These are phyloP conservation scores for Solenopsis invicta DNA, from an alignment of 1,140 invertebrate species.

Conservation along the genomic window DNA sequence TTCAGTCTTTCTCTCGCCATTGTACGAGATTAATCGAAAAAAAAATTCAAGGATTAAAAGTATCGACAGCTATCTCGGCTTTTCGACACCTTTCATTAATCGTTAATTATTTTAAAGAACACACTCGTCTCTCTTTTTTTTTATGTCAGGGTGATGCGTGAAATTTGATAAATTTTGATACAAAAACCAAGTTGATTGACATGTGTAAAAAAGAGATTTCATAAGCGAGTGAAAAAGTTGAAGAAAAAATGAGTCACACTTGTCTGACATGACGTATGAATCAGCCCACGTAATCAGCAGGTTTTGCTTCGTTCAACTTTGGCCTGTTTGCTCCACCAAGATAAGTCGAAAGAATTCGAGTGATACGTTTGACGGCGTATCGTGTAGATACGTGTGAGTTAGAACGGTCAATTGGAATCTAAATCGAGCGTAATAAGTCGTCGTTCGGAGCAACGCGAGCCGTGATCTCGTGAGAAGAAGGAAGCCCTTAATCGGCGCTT, in stretches of 20 bases:
- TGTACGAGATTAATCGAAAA: slow-evolving; percentile 15
- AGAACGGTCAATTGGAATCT: slow-evolving; percentile 59
- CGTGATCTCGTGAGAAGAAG: slow-evolving; percentile 59
- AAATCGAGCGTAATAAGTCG: slow-evolving; percentile 57
- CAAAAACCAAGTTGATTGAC: too few relatives aligned
- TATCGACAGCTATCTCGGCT: neutral
- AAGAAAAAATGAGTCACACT: slow-evolving; percentile 17
- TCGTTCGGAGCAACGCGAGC: slow-evolving; percentile 26
- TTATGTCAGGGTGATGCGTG: neutral
- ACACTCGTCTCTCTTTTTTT: neutral
- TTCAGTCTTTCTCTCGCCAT: slow-evolving; percentile 26
- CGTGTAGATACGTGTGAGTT: slow-evolving; percentile 42
- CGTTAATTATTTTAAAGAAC: neutral
- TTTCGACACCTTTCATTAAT: neutral
- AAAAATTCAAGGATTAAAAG: neutral
- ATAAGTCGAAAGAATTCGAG: neutral
- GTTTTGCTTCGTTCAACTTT: neutral
- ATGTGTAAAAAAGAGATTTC: slow-evolving; percentile 5
- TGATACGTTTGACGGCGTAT: slow-evolving; percentile 20
- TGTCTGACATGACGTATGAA: neutral
- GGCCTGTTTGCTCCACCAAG: neutral
- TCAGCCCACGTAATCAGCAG: neutral
- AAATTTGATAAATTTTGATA: neutral
- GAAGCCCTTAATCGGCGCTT: slow-evolving; percentile 56
- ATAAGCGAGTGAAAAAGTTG: too few relatives aligned